Evolutionary conservation across 2,113 vertebrate species (phyloP), one percentile per base, ranked within the genome.

Genomic region (Microcebus ravelobensis): DNA sequence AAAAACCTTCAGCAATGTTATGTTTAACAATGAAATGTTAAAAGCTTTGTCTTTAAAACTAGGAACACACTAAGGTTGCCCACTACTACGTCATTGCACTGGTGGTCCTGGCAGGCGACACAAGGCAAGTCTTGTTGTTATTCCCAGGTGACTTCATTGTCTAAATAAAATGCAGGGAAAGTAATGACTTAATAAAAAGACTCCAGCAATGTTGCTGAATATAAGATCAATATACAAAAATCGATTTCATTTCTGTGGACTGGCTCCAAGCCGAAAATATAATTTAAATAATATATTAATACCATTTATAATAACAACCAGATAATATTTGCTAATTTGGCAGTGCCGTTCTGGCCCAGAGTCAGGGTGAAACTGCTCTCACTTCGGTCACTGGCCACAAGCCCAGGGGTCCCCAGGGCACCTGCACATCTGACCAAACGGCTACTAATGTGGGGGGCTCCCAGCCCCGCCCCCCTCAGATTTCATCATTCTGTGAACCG

Each of bases 91-190:
- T 45, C 39, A 21, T 31, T 63, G 65, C 18, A 36, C 9, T 55
- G 2, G 31, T 11, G 36, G 9, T 81, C 73, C 65, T 55, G 20
- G 73, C 23, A 73, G 86, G 31, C 84, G 23, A 88, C 73, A 8
- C 42, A 79, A 95, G 55, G 11, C 23, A 68, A 55, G 80, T 23
- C 6, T 85, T 80, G 36, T 82, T 77, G 34, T 63, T 89, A 82
- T 74, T 68, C 82, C 63, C 67, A 84, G 70, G 70, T 88, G 31
- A 59, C 55, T 61, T 85, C 15, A 74, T 79, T 76, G 14, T 67
- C 71, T 92, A 89, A 85, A 89, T 80, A 89, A 89, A 85, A 52
- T 73, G 17, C 83, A 90, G 57, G 15, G 23, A 84, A 84, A 88
- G 84, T 79, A 88, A 84, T 31, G 7, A 42, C 59, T 55, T 74